Percentiles rank a stretch among this genome's conserved stretches.
Evolutionary conservation across 2,888 invertebrate species (phyloP).

Genomic region (Drosophila mulleri): DNA sequence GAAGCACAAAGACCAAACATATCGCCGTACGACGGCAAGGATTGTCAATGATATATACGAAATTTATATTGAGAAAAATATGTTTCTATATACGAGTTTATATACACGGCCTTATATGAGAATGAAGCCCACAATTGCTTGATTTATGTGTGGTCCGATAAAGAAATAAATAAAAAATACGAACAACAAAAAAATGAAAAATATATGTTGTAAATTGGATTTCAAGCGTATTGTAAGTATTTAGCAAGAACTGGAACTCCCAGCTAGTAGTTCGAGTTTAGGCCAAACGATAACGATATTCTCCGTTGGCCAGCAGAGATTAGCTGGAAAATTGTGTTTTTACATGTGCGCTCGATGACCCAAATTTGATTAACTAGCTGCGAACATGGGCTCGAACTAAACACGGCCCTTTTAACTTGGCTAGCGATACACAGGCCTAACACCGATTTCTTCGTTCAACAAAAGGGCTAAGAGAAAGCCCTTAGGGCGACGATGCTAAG

Average conservation of each 20-base stretch:
- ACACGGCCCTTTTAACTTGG: conserved; percentile 11
- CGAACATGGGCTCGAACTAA: conserved; percentile 34
- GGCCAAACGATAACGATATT: conserved; percentile 39
- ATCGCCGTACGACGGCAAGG: conserved; percentile 15
- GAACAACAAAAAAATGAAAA: neutral
- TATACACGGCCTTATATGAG: conserved; percentile 3
- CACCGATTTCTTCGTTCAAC: neutral
- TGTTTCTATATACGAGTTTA: conserved; percentile 1
- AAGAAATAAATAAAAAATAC: conserved; percentile 29
- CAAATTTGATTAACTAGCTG: conserved; percentile 61
- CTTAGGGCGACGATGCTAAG: conserved; percentile 8
- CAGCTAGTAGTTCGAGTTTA: conserved; percentile 12
- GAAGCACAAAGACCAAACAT: conserved; percentile 40
- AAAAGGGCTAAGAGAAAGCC: conserved; percentile 37
- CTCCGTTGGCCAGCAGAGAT: conserved; percentile 32
- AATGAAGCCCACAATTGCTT: conserved; percentile 59
- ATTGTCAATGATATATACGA: conserved; percentile 31
- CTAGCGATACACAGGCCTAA: conserved; percentile 20
- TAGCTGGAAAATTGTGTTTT: conserved; percentile 71
- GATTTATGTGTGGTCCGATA: conserved; percentile 74
- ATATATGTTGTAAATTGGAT: conserved; percentile 42
- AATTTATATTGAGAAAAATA: conserved; percentile 43
- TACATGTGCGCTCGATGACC: conserved; percentile 72
- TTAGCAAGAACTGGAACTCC: conserved; percentile 39
- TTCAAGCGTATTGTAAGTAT: conserved; percentile 31